Percentiles rank a stretch among this genome's conserved stretches.
Conservation (phyloP, 2,113 vertebrate genomes). For the Crocuta crocuta region DNA sequence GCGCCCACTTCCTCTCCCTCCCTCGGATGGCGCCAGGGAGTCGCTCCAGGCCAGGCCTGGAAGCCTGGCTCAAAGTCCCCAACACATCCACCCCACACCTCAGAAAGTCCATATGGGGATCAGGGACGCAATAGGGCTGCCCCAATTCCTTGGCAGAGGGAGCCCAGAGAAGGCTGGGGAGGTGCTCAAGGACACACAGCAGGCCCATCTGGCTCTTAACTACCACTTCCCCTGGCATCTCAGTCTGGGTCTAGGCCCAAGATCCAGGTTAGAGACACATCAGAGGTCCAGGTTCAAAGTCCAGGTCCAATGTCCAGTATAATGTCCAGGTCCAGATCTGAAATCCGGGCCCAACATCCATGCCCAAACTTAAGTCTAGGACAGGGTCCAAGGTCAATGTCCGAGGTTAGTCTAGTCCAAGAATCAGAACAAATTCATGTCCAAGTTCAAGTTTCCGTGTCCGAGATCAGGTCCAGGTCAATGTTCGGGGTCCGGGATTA, state of each 20-base stretch:
- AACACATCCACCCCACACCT: not conserved
- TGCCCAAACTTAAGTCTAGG: not conserved
- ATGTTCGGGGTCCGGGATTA: not conserved
- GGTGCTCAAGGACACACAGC: not conserved
- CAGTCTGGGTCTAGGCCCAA: not conserved
- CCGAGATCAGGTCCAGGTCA: not conserved
- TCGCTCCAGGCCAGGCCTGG: constrained; percentile 26
- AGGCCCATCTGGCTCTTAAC: not conserved
- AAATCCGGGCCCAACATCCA: not conserved
- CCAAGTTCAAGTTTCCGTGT: constrained; percentile 8
- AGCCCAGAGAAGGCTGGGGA: constrained; percentile 20
- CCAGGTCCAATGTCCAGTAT: not conserved
- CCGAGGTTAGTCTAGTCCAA: not conserved
- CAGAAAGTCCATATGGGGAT: not conserved
- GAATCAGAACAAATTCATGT: not conserved
- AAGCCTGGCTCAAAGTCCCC: not conserved
- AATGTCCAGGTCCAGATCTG: not conserved
- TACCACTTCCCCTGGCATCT: not conserved
- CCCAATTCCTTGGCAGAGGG: not conserved
- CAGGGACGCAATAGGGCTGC: not conserved
- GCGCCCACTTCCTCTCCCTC: constrained; percentile 30
- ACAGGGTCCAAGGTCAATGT: not conserved
- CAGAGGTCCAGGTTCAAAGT: not conserved
- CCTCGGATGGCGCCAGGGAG: not conserved
- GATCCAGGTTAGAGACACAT: not conserved